Percentiles rank a stretch among this genome's conserved stretches.
phyloP scores from a whole-genome alignment of 2,113 vertebrate genomes.

The Eudyptes chrysolophus region DNA sequence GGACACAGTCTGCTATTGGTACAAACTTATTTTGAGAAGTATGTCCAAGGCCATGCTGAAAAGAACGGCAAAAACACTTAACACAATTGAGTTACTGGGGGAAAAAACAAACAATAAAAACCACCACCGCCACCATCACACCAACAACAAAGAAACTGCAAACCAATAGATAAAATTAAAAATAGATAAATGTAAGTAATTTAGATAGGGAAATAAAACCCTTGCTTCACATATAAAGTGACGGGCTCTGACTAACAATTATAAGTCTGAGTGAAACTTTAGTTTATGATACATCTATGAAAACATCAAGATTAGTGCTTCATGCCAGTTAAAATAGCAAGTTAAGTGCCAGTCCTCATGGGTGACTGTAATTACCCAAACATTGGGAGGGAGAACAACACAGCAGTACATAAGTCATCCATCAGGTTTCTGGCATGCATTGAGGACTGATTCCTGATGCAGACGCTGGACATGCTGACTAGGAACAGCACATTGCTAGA shows the following conservation, averaged over 20 bases:
- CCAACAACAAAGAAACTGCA: neutral
- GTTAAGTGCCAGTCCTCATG: neutral
- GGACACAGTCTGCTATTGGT: neutral
- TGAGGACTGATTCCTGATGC: neutral
- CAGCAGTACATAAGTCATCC: neutral
- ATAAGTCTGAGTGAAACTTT: neutral
- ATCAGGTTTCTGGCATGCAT: neutral
- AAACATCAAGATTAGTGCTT: neutral
- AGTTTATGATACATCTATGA: neutral
- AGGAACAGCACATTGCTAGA: neutral
- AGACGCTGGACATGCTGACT: neutral
- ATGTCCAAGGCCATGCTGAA: neutral
- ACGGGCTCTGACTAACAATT: neutral
- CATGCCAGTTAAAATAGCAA: neutral
- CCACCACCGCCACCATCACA: neutral
- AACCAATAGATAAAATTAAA: neutral
- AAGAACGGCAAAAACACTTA: neutral
- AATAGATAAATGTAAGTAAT: neutral
- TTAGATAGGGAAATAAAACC: neutral
- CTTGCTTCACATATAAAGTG: neutral
- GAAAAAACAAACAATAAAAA: rapidly evolving
- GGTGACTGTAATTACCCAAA: neutral
- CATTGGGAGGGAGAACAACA: neutral
- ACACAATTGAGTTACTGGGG: neutral
- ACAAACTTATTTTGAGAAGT: neutral